Percentiles rank a stretch among this genome's conserved stretches.
Evolutionary conservation across 2,888 invertebrate species (phyloP).

Genomic region (Drosophila demipolita): DNA sequence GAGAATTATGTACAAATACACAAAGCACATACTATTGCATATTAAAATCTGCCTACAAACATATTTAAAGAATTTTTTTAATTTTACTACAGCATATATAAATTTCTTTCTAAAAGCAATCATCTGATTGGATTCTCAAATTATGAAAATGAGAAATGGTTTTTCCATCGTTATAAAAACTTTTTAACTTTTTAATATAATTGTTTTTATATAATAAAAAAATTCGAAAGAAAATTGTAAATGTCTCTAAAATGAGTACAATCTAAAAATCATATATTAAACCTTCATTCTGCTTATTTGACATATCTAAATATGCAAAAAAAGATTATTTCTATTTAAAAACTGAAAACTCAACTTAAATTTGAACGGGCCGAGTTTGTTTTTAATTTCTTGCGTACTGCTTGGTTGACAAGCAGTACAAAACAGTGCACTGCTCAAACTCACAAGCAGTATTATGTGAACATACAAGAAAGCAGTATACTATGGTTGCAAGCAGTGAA

Average conservation of each 20-base stretch:
- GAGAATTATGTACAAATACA: not conserved
- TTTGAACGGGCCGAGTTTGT: not conserved
- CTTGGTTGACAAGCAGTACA: not conserved
- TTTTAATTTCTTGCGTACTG: not conserved
- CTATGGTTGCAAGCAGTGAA: slow-evolving; percentile 13
- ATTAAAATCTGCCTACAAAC: not conserved
- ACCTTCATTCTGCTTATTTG: not conserved
- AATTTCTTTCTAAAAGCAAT: too few species aligned
- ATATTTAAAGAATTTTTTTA: not conserved
- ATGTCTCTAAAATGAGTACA: not conserved
- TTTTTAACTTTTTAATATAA: too few species aligned
- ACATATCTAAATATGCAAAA: not conserved
- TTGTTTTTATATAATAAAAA: not conserved
- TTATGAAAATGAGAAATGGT: not conserved
- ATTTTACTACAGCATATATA: not conserved
- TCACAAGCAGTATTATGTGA: not conserved
- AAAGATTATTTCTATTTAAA: not conserved
- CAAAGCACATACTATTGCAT: not conserved
- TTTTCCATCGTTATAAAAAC: not conserved
- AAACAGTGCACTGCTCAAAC: slow-evolving; percentile 2
- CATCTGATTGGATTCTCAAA: not conserved
- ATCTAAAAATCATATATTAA: not conserved
- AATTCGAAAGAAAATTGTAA: not conserved
- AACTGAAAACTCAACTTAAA: not conserved
- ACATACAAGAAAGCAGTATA: slow-evolving; percentile 10